Base-by-base conservation (phyloP, 1,140 invertebrate species). In the Drosophila mayri region DNA sequence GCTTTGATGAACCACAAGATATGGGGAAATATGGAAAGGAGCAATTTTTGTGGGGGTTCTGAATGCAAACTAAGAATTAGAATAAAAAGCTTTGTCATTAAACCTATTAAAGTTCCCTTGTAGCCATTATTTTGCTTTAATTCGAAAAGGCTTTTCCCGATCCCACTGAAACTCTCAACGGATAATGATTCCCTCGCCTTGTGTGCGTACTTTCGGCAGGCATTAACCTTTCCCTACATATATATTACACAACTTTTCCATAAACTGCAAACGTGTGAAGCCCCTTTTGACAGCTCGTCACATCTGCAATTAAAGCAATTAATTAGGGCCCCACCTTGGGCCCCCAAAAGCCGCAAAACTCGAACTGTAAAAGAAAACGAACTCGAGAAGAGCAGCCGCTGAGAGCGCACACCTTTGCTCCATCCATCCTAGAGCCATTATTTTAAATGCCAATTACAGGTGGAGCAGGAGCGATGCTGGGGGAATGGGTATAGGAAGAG, bases 401-500 rank as follows among this genome's bases (percentile, higher is more conserved):
- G 32, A 41, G 22, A 58, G 43, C 38, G 22, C n/a, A 14, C 40
- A 49, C 38, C 20, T 46, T 38, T n/a, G 30, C 25, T 32, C 30
- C 62, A 40, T 52, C 58, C 76, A 50, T 50, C 28, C 47, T 32
- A 22, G 9, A n/a, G 41, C 47, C 20, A 65, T 65, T 75, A 88
- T 70, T 82, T 82, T 66, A 87, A 87, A 80, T 77, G 71, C 73
- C 84, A 88, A 87, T 88, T 88, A 80, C 68, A 83, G 52, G 70
- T 60, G 72, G 28, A 65, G 81, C 44, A 49, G 63, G 40, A 68
- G 63, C 47, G 28, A 62, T 44, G 40, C 32, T 12, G 41, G 47
- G 59, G 25, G 32, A 43, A 37, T 44, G 73, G 47, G 38, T 54
- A 25, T 25, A 47, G 63, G 28, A 72, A 73, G 28, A 46, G 25